phyloP scores from a whole-genome alignment of 2,797 vertebrate species.

The Malurus leucopterus region DNA sequence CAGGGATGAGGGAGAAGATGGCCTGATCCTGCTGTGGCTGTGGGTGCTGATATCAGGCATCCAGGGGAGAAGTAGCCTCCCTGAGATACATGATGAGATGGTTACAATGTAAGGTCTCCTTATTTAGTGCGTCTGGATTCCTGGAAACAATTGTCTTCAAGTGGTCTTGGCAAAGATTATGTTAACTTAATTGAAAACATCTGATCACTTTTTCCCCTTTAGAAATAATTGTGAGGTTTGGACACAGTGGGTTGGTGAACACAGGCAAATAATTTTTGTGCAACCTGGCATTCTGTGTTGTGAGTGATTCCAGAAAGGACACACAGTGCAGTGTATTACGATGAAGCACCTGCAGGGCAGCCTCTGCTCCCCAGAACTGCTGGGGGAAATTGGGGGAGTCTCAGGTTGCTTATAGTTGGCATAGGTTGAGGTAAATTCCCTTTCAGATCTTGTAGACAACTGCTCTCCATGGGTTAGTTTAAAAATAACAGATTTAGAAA shows the following conservation, averaged over 20 bases:
- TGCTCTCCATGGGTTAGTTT: neutral
- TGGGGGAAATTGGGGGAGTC: neutral
- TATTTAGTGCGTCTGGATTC: constrained; percentile 13
- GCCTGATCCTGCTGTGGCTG: neutral
- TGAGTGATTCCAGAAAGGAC: neutral
- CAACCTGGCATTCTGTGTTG: neutral
- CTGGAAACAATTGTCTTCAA: constrained; percentile 44
- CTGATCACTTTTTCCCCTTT: constrained; percentile 37
- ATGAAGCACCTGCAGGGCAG: neutral
- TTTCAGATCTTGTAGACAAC: neutral
- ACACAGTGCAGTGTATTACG: fast-evolving
- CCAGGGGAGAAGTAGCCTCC: neutral
- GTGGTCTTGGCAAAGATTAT: constrained; percentile 8
- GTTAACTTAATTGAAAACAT: constrained; percentile 42
- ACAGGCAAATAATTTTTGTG: neutral
- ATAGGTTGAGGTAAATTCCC: neutral
- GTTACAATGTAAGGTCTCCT: neutral
- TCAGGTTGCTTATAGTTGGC: neutral
- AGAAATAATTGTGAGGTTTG: constrained; percentile 8
- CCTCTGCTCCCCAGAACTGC: neutral
- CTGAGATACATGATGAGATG: neutral
- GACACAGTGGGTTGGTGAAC: neutral
- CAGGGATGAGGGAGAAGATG: neutral
- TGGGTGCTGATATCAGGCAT: neutral
- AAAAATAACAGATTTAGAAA: constrained; percentile 15